Evolutionary conservation across 2,113 vertebrate genomes (phyloP).

Genomic region (Helogale parvula): DNA sequence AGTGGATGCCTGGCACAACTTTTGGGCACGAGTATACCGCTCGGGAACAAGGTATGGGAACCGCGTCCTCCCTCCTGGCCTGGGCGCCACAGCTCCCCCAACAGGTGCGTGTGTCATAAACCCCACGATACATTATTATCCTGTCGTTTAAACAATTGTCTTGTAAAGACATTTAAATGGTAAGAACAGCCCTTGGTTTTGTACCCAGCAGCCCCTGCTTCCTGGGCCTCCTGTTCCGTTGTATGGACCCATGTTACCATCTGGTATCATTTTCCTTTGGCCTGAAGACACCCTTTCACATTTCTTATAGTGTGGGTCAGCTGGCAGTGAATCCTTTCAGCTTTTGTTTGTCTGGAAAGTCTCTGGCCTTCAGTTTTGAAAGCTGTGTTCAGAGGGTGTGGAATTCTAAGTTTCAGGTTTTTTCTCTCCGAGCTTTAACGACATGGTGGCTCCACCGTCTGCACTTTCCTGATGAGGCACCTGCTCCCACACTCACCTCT

Average conservation of each 20-base stretch:
- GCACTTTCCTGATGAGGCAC: fast-evolving
- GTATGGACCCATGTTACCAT: background rate
- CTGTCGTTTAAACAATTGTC: background rate
- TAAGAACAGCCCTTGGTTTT: background rate
- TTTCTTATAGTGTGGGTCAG: background rate
- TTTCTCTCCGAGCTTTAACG: background rate
- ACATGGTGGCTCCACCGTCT: background rate
- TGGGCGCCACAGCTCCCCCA: background rate
- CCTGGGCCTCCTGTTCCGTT: background rate
- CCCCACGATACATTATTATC: background rate
- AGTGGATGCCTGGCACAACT: background rate
- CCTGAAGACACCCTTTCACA: background rate
- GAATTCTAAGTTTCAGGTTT: background rate
- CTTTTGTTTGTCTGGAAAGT: background rate
- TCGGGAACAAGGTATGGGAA: fast-evolving
- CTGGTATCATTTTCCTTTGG: background rate
- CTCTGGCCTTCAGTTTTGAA: background rate
- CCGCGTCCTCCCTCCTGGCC: fast-evolving
- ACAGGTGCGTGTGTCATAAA: fast-evolving
- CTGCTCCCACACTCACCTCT: background rate
- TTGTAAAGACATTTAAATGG: background rate
- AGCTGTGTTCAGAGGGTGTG: background rate
- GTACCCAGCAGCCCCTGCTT: too few relatives aligned
- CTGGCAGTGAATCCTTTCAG: background rate
- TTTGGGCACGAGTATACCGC: background rate